Base-by-base conservation (phyloP, 2,888 invertebrate genomes). In the Isoperla grammatica region DNA sequence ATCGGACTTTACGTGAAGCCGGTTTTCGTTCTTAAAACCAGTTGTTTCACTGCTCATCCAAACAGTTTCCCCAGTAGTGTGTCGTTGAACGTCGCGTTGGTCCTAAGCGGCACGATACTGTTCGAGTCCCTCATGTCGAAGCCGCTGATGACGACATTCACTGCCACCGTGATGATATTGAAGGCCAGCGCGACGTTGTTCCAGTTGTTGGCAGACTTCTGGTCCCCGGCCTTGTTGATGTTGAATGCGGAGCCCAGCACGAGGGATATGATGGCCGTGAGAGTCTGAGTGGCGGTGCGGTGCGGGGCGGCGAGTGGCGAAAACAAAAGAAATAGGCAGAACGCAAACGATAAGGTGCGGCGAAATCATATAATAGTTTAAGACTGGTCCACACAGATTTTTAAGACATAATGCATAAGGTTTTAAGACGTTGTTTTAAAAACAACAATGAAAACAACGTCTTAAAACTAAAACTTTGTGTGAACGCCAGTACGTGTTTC, bases 151-250 rank as follows among this genome's bases (percentile, higher is more conserved):
- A 86, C 68, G 50, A 84, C 73, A 69, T 85, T 85, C 11, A 82
- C 72, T 11, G 79, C 76, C 62, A 83, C 81, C 62, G 83, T 78
- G 6, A 83, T 60, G 29, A 82, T 73, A 74, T 84, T 85, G 63
- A 84, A 73, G 20, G 77, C 72, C 54, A 86, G 72, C 64, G 80
- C 78, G 12, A 79, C 71, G 68, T 86, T 83, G 71, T 86, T 85
- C 62, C 82, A 74, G 56, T 78, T 71, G 65, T 83, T 80, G 0
- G 85, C 84, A 63, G 74, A 77, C n/a, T 76, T 74, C 53, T 80
- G 81, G 61, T 85, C 79, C 12, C 77, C 74, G 61, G 78, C 75
- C 63, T 81, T 79, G 73, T 85, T 86, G 66, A 86, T 81, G 72
- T 85, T 79, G 68, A 80, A 76, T 63, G 78, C 76, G 54, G 79